A percentile compares a stretch with the other conserved stretches of the same genome.
Conservation (phyloP, 2,797 vertebrate genomes). For the Phrynocephalus guinanensis region DNA sequence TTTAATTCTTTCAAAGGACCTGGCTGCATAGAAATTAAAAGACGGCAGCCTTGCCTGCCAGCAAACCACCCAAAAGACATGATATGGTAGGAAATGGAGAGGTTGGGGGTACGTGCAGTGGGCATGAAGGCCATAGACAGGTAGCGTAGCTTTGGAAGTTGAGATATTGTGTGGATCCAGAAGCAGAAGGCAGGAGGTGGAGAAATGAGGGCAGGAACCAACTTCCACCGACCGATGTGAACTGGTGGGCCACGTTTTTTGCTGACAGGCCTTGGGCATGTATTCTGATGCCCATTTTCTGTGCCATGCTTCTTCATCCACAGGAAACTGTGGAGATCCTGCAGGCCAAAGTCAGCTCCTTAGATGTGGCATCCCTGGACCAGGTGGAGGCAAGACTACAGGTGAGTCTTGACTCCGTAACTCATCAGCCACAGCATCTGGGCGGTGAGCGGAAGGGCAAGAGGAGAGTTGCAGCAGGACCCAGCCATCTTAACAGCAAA, state of each 20-base stretch:
- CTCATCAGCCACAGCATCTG: background rate
- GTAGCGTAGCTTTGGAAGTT: background rate
- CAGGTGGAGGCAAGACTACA: slow-evolving; percentile 95
- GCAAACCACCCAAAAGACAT: background rate
- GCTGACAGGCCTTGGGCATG: background rate
- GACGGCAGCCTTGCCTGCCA: background rate
- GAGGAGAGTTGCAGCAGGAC: background rate
- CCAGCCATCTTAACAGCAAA: background rate
- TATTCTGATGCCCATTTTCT: background rate
- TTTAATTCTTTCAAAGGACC: background rate
- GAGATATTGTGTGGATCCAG: background rate
- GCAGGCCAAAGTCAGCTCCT: slow-evolving; percentile 90
- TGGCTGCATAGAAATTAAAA: background rate
- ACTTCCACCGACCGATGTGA: background rate
- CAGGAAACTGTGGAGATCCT: slow-evolving; percentile 92
- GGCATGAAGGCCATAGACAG: background rate
- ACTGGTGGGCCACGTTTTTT: background rate
- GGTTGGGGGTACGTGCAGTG: too few relatives aligned
- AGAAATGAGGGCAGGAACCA: background rate
- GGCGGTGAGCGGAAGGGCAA: background rate
- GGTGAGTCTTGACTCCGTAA: slow-evolving; percentile 74
- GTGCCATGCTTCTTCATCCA: background rate
- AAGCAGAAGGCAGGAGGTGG: background rate
- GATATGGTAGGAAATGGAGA: background rate
- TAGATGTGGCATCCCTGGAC: slow-evolving; percentile 91